phyloP scores from a whole-genome alignment of 2,797 vertebrate species.

The Hippoglossus hippoglossus region DNA sequence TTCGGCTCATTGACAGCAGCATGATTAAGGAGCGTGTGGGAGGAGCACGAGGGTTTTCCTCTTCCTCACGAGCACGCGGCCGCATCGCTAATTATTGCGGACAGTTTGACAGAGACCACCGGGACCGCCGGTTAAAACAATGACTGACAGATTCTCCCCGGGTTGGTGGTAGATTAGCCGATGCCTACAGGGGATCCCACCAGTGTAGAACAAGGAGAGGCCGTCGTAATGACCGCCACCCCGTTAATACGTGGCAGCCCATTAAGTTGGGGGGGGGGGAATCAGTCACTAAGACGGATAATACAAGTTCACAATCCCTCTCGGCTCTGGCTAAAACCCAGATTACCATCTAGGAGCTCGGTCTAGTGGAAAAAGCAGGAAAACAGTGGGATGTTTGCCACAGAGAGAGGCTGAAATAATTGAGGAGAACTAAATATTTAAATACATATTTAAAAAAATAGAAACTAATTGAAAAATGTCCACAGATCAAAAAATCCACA shows the following conservation, averaged over 20 bases:
- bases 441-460: neutral
- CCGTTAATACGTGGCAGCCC: constrained; percentile 39
- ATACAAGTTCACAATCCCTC: constrained; percentile 50
- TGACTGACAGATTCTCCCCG: constrained; percentile 36
- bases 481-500: no score
- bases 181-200: constrained; percentile 59
- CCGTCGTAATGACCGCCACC: constrained; percentile 30
- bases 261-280: constrained; percentile 51
- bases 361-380: constrained; percentile 20
- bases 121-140: constrained; percentile 33
- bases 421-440: no score
- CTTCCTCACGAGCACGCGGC: constrained; percentile 17
- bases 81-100: constrained; percentile 41
- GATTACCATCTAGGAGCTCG: constrained; percentile 50
- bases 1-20: constrained; percentile 46
- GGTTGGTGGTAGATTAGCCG: constrained; percentile 34
- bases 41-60: constrained; percentile 26
- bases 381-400: constrained; percentile 35
- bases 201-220: constrained; percentile 52
- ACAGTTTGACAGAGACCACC: constrained; percentile 62
- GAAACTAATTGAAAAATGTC: neutral
- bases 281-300: constrained; percentile 73
- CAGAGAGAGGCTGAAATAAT: constrained; percentile 1
- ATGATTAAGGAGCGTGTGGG: constrained; percentile 45
- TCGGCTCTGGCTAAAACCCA: constrained; percentile 54